Evolutionary conservation across 2,797 vertebrate genomes (phyloP).

Genomic region (Moxostoma hubbsi): DNA sequence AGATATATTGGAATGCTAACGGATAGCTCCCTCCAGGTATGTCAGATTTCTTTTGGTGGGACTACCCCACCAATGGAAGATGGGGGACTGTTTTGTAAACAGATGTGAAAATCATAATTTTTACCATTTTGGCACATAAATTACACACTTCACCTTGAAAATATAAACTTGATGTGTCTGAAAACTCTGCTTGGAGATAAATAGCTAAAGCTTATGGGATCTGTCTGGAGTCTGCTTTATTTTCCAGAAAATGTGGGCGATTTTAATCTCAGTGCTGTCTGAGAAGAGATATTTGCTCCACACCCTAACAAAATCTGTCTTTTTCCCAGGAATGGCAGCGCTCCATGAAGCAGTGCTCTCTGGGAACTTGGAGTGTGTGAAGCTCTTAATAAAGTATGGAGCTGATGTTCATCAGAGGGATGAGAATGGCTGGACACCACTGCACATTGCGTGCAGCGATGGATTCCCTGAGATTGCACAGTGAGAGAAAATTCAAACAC

Average conservation of each 20-base stretch:
- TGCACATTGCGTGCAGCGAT: constrained; percentile 96
- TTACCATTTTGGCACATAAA: too few species aligned
- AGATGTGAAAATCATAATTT: too few species aligned
- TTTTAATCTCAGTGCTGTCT: background rate
- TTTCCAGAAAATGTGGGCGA: background rate
- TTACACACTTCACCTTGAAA: background rate
- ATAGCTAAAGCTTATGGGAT: background rate
- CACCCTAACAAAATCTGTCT: background rate
- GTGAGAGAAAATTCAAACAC: constrained; percentile 64
- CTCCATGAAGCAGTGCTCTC: constrained; percentile 93
- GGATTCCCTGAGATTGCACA: constrained; percentile 89
- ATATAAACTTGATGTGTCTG: background rate
- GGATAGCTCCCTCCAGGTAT: background rate
- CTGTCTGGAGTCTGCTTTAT: background rate
- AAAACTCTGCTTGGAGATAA: background rate
- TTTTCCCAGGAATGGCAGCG: constrained; percentile 88
- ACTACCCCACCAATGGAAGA: background rate
- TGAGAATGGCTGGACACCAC: constrained; percentile 90
- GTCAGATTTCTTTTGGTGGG: too few species aligned
- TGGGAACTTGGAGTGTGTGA: constrained; percentile 92
- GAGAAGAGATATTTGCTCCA: background rate
- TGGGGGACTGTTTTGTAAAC: background rate
- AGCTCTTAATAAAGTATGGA: constrained; percentile 88
- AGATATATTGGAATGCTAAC: background rate
- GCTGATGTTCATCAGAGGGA: constrained; percentile 93